phyloP scores from a whole-genome alignment of 2,797 vertebrate species.

The Gadopsis bispinosus region DNA sequence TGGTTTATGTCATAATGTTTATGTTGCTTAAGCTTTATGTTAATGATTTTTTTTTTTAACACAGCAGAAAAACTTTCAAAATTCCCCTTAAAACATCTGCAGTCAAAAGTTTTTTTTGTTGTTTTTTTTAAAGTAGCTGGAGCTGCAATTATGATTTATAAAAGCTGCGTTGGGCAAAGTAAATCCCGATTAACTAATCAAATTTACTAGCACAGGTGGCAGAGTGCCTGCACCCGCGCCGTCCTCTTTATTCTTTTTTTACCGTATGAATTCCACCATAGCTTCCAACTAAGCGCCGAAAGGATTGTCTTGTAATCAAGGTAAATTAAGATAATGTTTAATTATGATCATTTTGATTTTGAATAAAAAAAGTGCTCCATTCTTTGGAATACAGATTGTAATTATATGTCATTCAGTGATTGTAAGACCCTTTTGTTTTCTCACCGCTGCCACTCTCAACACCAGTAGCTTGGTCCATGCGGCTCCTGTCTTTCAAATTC shows the following conservation, averaged over 20 bases:
- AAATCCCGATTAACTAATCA: conserved; percentile 81
- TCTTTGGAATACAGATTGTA: conserved; percentile 45
- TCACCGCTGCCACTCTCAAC: conserved; percentile 29
- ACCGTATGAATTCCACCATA: conserved; percentile 30
- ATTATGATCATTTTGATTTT: conserved; percentile 64
- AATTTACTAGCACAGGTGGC: conserved; percentile 74
- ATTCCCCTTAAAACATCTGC: conserved; percentile 66
- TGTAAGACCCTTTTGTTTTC: conserved; percentile 22
- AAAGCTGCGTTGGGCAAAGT: conserved; percentile 65
- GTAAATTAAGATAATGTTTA: conserved; percentile 67
- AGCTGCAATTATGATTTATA: conserved; percentile 69
- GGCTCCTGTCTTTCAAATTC: conserved; percentile 71
- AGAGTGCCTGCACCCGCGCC: conserved; percentile 60
- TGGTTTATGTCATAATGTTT: conserved; percentile 26
- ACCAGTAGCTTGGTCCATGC: conserved; percentile 51
- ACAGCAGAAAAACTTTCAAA: conserved; percentile 31
- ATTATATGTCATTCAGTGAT: conserved; percentile 43
- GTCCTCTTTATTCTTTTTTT: conserved; percentile 42
- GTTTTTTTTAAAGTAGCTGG: conserved; percentile 23
- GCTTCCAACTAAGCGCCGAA: conserved; percentile 53
- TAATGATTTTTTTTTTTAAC: conserved; percentile 30
- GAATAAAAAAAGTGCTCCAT: conserved; percentile 33
- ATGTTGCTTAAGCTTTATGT: conserved; percentile 31
- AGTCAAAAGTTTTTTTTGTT: conserved; percentile 40
- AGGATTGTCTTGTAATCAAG: conserved; percentile 63